These are phyloP conservation scores for Oryzias dopingdopingensis DNA, from an alignment of 2,797 vertebrate species.

Conservation along the genomic window DNA sequence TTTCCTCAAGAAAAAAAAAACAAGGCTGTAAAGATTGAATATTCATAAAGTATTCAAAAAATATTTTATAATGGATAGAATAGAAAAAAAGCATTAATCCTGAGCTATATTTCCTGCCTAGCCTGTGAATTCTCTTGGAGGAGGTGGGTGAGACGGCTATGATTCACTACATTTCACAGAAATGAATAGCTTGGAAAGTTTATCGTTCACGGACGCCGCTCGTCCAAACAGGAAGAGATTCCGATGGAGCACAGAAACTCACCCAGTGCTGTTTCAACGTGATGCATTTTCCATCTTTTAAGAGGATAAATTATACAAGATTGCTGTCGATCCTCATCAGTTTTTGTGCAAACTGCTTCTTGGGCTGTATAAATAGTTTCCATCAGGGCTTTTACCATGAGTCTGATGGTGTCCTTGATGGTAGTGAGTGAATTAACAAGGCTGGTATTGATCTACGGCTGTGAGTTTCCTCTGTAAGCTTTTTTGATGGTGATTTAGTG, in stretches of 20 bases:
- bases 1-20: too few species aligned
- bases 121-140: too few species aligned
- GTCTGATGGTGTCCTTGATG: constrained; percentile 63
- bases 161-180: constrained; percentile 4
- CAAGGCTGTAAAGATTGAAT: too few species aligned
- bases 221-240: neutral
- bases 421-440: constrained; percentile 70
- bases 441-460: constrained; percentile 59
- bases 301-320: constrained; percentile 17
- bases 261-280: constrained; percentile 8
- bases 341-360: constrained; percentile 25
- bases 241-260: neutral
- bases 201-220: constrained; percentile 8
- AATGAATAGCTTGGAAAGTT: constrained; percentile 14
- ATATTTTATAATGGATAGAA: too few species aligned
- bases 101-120: too few species aligned
- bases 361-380: constrained; percentile 51
- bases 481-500: constrained; percentile 64
- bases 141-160: too few species aligned
- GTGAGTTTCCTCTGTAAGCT: constrained; percentile 64
- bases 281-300: constrained; percentile 17
- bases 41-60: too few species aligned
- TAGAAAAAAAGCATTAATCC: too few species aligned
- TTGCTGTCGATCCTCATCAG: constrained; percentile 13
- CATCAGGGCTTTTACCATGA: constrained; percentile 60